Evolutionary conservation across 2,797 vertebrate species (phyloP), one percentile per base, ranked within the genome.

Genomic region (Xiphorhynchus erythropygius): DNA sequence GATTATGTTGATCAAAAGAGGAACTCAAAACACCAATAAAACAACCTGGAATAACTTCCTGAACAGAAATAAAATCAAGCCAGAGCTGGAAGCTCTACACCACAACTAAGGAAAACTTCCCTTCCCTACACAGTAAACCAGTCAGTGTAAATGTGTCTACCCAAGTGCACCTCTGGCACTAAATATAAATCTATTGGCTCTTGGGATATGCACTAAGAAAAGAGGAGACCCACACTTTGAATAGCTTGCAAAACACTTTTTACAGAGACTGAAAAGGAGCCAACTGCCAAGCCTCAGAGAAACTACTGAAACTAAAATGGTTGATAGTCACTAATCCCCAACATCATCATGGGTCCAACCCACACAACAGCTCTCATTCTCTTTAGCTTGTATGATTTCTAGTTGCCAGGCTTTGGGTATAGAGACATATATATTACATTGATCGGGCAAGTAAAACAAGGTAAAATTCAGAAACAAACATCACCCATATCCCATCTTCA

Each of bases 1-100:
- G 32, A 91, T 78, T 68, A 57, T 22, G 25, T 50, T 93, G 73
- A 91, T 88, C 85, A 96, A 87, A 96, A 78, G 79, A 65, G 27
- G 49, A 62, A 68, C 56, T 81, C 53, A 80, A 65, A 87, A 46
- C 25, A 85, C 39, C 62, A 81, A 52, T 91, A 93, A 93, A 94
- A 90, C 49, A 93, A 78, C 44, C 49, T 81, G 49, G 53, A 94
- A 62, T 46, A 89, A 71, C 85, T 94, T 94, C 50, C 76, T 84
- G 46, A 81, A 65, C 19, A 91, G 83, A 86, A 91, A 93, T 53
- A 39, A 77, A 50, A 85, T 67, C 68, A 74, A 91, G n/a, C 28
- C 41, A 68, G 49, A 87, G 52, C 23, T 93, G 33, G 41, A 87
- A 41, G 35, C 44, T 92, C n/a, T 82, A 32, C 11, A 79, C 3